A percentile compares a stretch with the other conserved stretches of the same genome.
phyloP scores from a whole-genome alignment of 2,888 invertebrate genomes.

The Microctonus aethiopoides region DNA sequence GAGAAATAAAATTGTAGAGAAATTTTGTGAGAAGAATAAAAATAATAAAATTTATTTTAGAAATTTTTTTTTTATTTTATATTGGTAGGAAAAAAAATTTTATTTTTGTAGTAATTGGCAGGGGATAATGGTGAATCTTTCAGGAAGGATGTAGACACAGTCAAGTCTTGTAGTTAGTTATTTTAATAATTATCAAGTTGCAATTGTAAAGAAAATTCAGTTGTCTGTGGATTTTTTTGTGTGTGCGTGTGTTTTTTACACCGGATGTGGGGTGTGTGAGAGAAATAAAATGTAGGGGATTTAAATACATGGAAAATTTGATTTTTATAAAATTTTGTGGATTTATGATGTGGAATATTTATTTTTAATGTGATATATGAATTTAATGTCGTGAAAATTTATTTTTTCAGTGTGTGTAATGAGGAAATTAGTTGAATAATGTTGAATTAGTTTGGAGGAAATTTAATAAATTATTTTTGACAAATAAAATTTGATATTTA shows the following conservation, averaged over 20 bases:
- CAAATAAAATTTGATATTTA: too few relatives aligned
- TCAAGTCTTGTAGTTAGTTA: not conserved
- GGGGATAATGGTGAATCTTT: not conserved
- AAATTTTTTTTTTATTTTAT: not conserved
- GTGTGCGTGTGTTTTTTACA: slow-evolving; percentile 22
- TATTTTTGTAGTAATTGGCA: not conserved
- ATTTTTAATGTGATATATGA: too few relatives aligned
- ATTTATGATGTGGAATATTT: too few relatives aligned
- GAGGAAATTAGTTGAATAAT: too few relatives aligned
- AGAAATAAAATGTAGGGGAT: not conserved
- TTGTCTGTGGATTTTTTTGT: too few relatives aligned
- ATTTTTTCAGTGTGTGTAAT: too few relatives aligned
- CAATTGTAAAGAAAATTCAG: slow-evolving; percentile 24
- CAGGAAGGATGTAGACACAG: not conserved
- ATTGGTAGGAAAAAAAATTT: not conserved
- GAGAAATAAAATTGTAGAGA: not conserved
- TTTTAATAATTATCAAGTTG: slow-evolving; percentile 7
- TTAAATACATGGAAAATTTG: too few relatives aligned
- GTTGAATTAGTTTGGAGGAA: too few relatives aligned
- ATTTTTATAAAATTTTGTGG: too few relatives aligned
- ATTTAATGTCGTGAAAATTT: too few relatives aligned
- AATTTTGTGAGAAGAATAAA: slow-evolving; percentile 1
- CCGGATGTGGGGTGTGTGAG: slow-evolving; percentile 26
- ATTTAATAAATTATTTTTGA: too few relatives aligned
- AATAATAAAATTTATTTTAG: not conserved